Base-by-base conservation (phyloP, 64 coral and sea anemone species). In the Hydrozoanthus tunicans region DNA sequence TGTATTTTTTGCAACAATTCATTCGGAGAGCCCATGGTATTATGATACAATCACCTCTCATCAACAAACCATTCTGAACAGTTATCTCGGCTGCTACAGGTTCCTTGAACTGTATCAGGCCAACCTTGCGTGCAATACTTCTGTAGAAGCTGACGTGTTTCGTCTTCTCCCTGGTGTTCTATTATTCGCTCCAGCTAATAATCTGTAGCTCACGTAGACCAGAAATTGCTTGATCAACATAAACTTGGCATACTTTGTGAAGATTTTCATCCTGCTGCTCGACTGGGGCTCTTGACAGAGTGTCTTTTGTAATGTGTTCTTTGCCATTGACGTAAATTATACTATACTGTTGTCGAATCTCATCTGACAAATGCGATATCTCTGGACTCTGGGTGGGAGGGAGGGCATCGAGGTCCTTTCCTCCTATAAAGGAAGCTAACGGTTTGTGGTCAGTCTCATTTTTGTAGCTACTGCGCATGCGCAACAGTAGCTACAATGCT, bases 121-220 rank as follows among this genome's bases (percentile, higher is more conserved):
- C 86, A 89, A 26, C 92, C 92, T 62, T 89, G 58, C 64, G 62
- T 89, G 71, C 92, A 93, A 75, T 90, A 93, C 76, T 93, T 53
- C 14, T 71, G 69, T 77, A 90, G 70, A 51, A 81, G 58, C 79
- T 93, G 78, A 53, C 78, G 90, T 67, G 81, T 82, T 51, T 93
- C 92, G 63, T 93, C 85, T 56, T 90, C 86, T 75, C 51, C 79
- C n/a, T 90, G 92, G 64, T 92, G 81, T 43, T 68, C 12, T 76
- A 32, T 62, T 75, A 74, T 72, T 51, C 26, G 81, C 90, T 59
- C 70, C 23, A 92, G 81, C 69, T 92, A 59, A 26, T 82, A 59
- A 62, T 82, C 62, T 64, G 61, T 66, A 64, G 80, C 32, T 20
- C 20, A 20, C 20, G 20, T 20, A 20, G 20, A 20, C 20, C 20